Evolutionary conservation across 2,113 vertebrate genomes (phyloP), one percentile per base, ranked within the genome.

Genomic region (Channa maculata): DNA sequence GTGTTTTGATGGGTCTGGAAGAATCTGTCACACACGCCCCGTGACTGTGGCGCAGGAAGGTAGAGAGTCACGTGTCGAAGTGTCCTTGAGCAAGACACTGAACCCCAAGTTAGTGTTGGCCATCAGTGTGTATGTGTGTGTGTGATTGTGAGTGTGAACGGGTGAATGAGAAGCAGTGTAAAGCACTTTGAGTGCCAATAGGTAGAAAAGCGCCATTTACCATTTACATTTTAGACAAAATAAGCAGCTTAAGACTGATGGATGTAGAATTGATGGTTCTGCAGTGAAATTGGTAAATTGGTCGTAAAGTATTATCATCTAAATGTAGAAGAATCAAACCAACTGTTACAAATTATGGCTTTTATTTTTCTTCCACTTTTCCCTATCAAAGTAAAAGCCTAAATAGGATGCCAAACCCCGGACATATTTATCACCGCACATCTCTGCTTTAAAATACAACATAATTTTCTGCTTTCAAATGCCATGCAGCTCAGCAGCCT

Each of bases 341-440:
- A 5, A 54, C 38, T 49, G 46, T 64, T 43, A 13, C 52, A 50
- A 52, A 51, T 50, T 8, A 45, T 59, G 71, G 80, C 80, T 66
- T 75, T 65, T 80, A 50, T 80, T 83, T 80, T 71, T 2, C 67
- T 1, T 48, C 8, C 1, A 3, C 38, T 7, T 71, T 62, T 66
- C 6, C 14, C 24, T 2, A 9, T 50, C 39, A 3, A 46, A 66
- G 55, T 61, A 71, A 72, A 71, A 43, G 59, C 57, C 43, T 44
- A 58, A 68, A 74, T 13, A 49, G 33, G 64, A 33, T 13, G 65
- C 36, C 62, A 49, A 58, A 53, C 51, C 15, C 37, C 72, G 64
- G 88, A 73, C 79, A 76, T 70, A 66, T 84, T 82, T 82, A 86
- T 82, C 78, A 59, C 38, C 55, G 3, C 12, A 76, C 77, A 58